phyloP scores from a whole-genome alignment of 2,113 vertebrate genomes.

The Heteronetta atricapilla region DNA sequence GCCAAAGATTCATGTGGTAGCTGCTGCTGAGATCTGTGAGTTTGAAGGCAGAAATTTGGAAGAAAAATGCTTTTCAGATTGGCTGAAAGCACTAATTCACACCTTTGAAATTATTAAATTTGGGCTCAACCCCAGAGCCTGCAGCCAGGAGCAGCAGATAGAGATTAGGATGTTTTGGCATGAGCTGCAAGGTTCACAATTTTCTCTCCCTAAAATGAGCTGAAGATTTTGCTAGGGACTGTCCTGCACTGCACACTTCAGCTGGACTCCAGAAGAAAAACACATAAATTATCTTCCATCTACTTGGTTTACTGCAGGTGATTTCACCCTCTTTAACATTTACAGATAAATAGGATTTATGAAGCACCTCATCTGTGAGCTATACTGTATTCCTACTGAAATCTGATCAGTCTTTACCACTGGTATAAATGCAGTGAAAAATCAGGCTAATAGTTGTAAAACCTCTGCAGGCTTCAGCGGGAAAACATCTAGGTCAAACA shows the following conservation, averaged over 20 bases:
- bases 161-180: neutral
- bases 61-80: neutral
- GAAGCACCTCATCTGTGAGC: neutral
- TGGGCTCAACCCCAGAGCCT: neutral
- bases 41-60: neutral
- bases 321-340: neutral
- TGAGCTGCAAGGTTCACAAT: neutral
- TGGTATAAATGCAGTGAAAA: neutral
- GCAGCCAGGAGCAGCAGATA: neutral
- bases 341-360: neutral
- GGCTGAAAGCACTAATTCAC: neutral
- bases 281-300: rapidly evolving
- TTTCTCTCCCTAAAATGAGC: neutral
- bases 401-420: neutral
- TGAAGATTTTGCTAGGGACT: neutral
- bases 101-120: neutral
- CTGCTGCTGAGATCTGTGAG: neutral
- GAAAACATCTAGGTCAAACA: neutral
- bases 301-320: neutral
- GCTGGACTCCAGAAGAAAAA: neutral
- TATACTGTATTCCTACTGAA: neutral
- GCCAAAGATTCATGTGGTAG: neutral
- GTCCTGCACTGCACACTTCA: neutral
- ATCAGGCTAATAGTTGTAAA: neutral
- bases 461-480: neutral